Base-by-base conservation (phyloP, 2,797 vertebrate genomes). In the Heliangelus exortis region DNA sequence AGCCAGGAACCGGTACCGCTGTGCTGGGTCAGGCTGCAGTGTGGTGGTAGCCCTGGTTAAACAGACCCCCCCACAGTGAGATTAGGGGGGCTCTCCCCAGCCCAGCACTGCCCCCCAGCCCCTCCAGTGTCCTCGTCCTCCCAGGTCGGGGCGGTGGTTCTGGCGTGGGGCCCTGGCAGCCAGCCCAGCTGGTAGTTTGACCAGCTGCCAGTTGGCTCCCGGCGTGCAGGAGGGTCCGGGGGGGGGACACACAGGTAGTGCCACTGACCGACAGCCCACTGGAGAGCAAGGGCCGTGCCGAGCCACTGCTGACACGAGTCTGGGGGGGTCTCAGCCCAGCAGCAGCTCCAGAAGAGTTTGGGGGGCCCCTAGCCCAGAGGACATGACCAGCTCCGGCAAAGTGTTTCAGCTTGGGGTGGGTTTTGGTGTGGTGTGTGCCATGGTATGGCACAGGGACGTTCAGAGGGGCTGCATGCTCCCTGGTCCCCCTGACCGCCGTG, bases 191-290 rank as follows among this genome's bases (percentile, higher is more conserved):
- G 97, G 97, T 97, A 95, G 97, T 97, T 98, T 99, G 99, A 98
- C 98, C 84, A 90, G 88, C 92, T 98, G 98, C 99, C 99, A 99
- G 98, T 98, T 99, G 99, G 99, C 98, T 98, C 94, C 93, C 93
- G 55, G 97, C 98, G 95, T 95, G 96, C 97, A 29, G 96, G 65
- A 25, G n/a, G 22, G 15, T 18, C 9, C 4, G 15, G 95, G 71
- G 84, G 71, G 84, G 89, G 84, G 77, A 48, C 25, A 47, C 39
- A 39, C 65, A 95, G 74, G 5, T 29, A n/a, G 22, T 26, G 12
- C 34, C 9, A 15, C 28, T 90, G 89, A 93, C 1, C 45, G 91
- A 82, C 75, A 25, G 79, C 86, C 50, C 23, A n/a, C 7, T 6
- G 13, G 76, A 10, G 3, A 21, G 90, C 4, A 6, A 34, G 47